Base-by-base conservation (phyloP, 2,797 vertebrate genomes). In the Tokudaia muenninki region DNA sequence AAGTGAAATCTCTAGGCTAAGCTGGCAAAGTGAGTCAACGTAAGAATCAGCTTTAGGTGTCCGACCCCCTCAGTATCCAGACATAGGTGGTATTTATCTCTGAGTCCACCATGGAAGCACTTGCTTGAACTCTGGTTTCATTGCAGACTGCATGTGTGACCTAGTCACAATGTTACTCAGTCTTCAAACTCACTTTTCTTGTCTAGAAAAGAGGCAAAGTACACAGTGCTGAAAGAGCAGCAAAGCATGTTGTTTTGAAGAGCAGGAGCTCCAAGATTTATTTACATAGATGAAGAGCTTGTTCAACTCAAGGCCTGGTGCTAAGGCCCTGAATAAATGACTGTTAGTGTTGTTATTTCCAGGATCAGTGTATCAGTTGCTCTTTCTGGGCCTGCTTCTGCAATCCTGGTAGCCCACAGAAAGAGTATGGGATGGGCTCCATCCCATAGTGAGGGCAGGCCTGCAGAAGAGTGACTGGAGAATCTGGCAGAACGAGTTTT, bases 401-500 rank as follows among this genome's bases (percentile, higher is more conserved):
- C 31, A 50, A 2, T 19, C 24, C 41, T 74, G 29, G 57, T 7
- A n/a, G 57, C 37, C 34, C 65, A 50, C 44, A 74, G 74, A 90
- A 61, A 29, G 14, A 8, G 70, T 9, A 37, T 1, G 21, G 81
- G 34, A 3, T 4, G 6, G 65, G 26, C 72, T 55, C 22, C 31
- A 82, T 77, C 78, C 63, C n/a, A 31, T 59, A 29, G 21, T 29
- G 72, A 57, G 22, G 11, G 21, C 13, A 10, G 29, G 52, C 57
- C 21, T 52, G 74, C 57, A 72, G 29, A 67, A 92, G 90, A 90
- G 95, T 52, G 94, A 81, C 88, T 78, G 24, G 31, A 87, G 97
- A 97, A 97, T 90, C 97, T 94, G 95, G 96, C 77, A 52, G 79
- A 96, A 96, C 97, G 75, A 92, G 97, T 97, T 95, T 94, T 41